Evolutionary conservation across 2,888 invertebrate genomes (phyloP).

Genomic region (Drosophila gaucha): DNA sequence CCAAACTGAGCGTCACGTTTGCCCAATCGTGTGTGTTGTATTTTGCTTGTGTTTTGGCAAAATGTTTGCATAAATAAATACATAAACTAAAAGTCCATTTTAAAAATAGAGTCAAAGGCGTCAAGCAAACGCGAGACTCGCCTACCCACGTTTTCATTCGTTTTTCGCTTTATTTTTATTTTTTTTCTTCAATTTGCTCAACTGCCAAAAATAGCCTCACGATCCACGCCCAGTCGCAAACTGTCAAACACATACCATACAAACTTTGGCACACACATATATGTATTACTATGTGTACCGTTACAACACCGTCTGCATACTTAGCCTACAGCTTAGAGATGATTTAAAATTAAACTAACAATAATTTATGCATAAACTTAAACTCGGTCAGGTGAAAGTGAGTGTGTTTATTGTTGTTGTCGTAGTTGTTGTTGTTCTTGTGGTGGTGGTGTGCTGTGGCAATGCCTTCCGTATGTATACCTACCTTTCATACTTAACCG

Average conservation of each 20-base stretch:
- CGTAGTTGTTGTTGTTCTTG: conserved; percentile 24
- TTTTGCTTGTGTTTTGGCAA: conserved; percentile 29
- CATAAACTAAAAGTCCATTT: conserved; percentile 51
- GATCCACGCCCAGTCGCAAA: conserved; percentile 57
- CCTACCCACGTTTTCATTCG: conserved; percentile 72
- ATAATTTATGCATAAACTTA: conserved; percentile 41
- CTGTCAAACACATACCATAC: conserved; percentile 18
- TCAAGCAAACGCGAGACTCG: conserved; percentile 35
- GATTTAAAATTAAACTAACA: conserved; percentile 48
- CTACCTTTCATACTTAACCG: conserved; percentile 85
- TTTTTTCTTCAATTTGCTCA: conserved; percentile 58
- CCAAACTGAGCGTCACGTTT: conserved; percentile 67
- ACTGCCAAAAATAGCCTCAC: conserved; percentile 62
- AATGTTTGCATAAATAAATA: conserved; percentile 60
- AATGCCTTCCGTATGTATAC: conserved; percentile 56
- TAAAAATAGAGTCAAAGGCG: conserved; percentile 57
- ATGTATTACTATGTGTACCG: conserved; percentile 13
- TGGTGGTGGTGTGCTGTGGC: conserved; percentile 10
- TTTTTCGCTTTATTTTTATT: conserved; percentile 36
- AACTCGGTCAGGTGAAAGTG: conserved; percentile 68
- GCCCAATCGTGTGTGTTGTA: conserved; percentile 60
- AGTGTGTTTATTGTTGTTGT: conserved; percentile 37
- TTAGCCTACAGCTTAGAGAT: conserved; percentile 46
- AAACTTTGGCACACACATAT: background rate
- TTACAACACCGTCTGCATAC: conserved; percentile 32